Evolutionary conservation across 2,888 invertebrate genomes (phyloP), one percentile per base, ranked within the genome.

Genomic region (Cephus runcator): DNA sequence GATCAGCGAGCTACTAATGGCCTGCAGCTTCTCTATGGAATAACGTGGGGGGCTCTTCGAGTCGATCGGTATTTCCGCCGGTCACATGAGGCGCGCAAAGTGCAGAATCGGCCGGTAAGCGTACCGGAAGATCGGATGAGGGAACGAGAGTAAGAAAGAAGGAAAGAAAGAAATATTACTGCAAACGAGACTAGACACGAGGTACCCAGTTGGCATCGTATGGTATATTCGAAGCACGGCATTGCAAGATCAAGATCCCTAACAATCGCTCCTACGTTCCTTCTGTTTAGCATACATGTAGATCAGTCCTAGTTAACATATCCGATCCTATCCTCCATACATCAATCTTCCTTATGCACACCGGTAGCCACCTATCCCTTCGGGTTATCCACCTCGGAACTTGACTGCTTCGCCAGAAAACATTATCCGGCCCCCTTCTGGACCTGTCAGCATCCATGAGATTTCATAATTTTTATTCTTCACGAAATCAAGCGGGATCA

Each of bases 241-340:
- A 76, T 77, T 77, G 77, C 79, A 81, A 81, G 83, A 83, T 83
- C 84, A 79, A 86, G 86, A 85, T 85, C 84, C 83, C 79, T 77
- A 79, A 82, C 83, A 85, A 85, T 85, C 83, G 83, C 77, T 83
- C 81, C 75, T 77, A 78, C 79, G 81, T 79, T 83, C 84, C 79
- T 81, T 86, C 81, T 84, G 82, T 81, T 85, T 85, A 85, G 85
- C 86, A 83, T 86, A 86, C 82, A 85, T 84, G 85, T 86, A 86
- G 86, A 86, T 86, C 85, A 81, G 81, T 78, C 73, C 78, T 76
- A 78, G 81, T 84, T 85, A 86, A 86, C 84, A 83, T 86, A 85
- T 84, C 80, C 85, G 81, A 80, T 85, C 79, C 77, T 78, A 83
- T 83, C 81, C 82, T 79, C 69, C 76, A 73, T 79, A 77, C 82